Percentiles rank a stretch among this genome's conserved stretches.
Evolutionary conservation across 2,113 vertebrate genomes (phyloP).

Genomic region (Isurus oxyrinchus): DNA sequence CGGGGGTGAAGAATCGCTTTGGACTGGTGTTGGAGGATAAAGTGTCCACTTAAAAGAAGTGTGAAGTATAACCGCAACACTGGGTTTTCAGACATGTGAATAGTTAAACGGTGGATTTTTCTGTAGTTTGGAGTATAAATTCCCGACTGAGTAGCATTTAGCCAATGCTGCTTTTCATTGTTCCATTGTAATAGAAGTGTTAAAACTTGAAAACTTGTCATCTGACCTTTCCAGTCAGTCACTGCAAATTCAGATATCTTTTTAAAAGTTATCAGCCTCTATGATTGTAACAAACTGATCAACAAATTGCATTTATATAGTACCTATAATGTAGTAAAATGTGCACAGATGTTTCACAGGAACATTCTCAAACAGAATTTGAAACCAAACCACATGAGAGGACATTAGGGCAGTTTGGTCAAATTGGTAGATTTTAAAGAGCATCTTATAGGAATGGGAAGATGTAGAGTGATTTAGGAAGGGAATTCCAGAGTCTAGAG

Average conservation of each 20-base stretch:
- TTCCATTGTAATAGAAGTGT: neutral
- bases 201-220: neutral
- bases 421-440: neutral
- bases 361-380: neutral
- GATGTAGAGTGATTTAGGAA: neutral
- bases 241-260: neutral
- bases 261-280: neutral
- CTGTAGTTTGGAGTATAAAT: neutral
- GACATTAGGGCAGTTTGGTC: neutral
- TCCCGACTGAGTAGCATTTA: neutral
- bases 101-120: neutral
- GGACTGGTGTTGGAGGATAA: neutral
- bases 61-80: neutral
- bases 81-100: neutral
- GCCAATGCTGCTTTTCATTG: neutral
- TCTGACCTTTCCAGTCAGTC: too few species aligned
- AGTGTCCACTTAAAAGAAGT: neutral
- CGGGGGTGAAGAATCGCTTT: neutral
- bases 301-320: neutral
- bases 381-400: neutral
- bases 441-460: neutral
- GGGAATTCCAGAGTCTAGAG: neutral
- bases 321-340: too few species aligned
- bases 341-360: neutral
- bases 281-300: neutral